These are phyloP conservation scores for Sialia sialis DNA, from an alignment of 2,113 vertebrate species.

Conservation along the genomic window DNA sequence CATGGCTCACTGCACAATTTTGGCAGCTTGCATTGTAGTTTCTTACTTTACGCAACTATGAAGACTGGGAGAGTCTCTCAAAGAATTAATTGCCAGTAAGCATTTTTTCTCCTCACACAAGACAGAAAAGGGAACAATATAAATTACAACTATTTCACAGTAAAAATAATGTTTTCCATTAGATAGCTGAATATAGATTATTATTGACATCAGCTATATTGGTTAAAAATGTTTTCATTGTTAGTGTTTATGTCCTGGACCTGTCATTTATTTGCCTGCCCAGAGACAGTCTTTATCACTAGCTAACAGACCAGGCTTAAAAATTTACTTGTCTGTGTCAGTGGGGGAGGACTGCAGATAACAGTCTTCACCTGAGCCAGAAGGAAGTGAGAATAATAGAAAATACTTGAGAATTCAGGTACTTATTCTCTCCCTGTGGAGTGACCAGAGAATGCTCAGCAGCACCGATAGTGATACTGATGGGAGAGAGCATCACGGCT, in stretches of 20 bases:
- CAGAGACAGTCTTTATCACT: conserved; percentile 47
- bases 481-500: neutral
- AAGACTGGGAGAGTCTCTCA: neutral
- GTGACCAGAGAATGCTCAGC: neutral
- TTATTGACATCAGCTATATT: neutral
- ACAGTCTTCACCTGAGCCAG: conserved; percentile 20
- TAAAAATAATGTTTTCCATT: neutral
- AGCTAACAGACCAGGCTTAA: conserved; percentile 42
- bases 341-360: conserved; percentile 34
- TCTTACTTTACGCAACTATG: neutral
- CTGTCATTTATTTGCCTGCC: conserved; percentile 24
- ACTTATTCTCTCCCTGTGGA: neutral
- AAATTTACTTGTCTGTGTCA: conserved; percentile 19
- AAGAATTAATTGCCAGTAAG: neutral
- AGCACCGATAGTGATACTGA: neutral
- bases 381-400: conserved; percentile 36
- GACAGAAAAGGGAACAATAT: neutral
- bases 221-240: neutral
- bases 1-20: neutral
- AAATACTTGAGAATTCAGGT: neutral
- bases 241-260: neutral
- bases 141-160: neutral
- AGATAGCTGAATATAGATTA: neutral
- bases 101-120: neutral
- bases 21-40: neutral